Evolutionary conservation across 1,140 invertebrate species (phyloP).

Genomic region (Macrosteles quadrilineatus): DNA sequence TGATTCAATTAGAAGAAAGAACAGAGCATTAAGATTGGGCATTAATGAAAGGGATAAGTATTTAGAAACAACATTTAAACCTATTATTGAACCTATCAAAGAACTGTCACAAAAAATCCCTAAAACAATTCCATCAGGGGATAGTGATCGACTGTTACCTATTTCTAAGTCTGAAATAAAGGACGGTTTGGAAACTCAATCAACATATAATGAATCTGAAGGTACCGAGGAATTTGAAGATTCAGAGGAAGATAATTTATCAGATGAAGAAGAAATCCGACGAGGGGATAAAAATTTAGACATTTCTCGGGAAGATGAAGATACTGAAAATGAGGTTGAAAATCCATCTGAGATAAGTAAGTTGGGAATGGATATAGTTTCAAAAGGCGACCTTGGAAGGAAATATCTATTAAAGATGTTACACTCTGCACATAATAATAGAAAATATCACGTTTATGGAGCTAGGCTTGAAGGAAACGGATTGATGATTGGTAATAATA

Average conservation of each 20-base stretch:
- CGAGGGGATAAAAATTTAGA: too few species aligned
- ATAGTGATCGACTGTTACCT: background rate
- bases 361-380: background rate
- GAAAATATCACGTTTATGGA: conserved; percentile 15
- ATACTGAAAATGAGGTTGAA: background rate
- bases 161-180: background rate
- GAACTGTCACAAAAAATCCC: background rate
- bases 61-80: conserved; percentile 31
- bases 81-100: conserved; percentile 3
- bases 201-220: too few species aligned
- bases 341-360: background rate
- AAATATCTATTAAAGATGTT: conserved; percentile 6
- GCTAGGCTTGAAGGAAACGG: background rate
- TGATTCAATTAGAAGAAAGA: conserved; percentile 27
- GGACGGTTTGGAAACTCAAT: too few species aligned
- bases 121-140: background rate
- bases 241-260: too few species aligned
- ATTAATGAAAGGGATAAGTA: conserved; percentile 25
- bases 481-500: background rate
- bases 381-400: background rate
- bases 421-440: background rate
- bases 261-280: too few species aligned
- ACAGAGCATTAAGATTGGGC: conserved; percentile 31
- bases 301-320: too few species aligned
- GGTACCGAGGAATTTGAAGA: too few species aligned